phyloP scores from a whole-genome alignment of 1,140 invertebrate species.

The Cotesia chilonis region DNA sequence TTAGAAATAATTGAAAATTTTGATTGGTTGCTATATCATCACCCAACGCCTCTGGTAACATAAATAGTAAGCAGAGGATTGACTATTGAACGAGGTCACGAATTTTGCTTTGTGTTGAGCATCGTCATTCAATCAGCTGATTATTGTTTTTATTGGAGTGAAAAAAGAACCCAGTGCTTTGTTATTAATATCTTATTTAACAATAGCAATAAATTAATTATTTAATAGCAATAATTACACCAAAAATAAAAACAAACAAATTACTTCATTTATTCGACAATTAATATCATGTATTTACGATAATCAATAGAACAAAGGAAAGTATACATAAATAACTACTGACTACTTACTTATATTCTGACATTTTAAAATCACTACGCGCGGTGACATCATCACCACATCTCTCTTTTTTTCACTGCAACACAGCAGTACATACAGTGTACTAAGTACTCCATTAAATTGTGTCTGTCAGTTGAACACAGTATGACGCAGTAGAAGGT shows the following conservation, averaged over 20 bases:
- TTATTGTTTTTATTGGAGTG: conserved; percentile 37
- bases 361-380: conserved; percentile 38
- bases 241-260: background rate
- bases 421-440: conserved; percentile 39
- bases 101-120: background rate
- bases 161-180: conserved; percentile 8
- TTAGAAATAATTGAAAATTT: no score
- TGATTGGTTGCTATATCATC: no score
- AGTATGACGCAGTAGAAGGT: conserved; percentile 62
- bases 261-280: background rate
- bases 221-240: no score
- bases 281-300: background rate
- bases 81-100: no score
- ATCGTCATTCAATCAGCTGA: conserved; percentile 37
- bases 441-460: conserved; percentile 24
- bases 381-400: conserved; percentile 50
- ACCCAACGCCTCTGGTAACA: no score
- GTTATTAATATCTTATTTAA: background rate
- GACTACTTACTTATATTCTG: conserved; percentile 14
- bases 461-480: conserved; percentile 53
- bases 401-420: conserved; percentile 9
- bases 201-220: background rate
- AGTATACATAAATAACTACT: conserved; percentile 23
- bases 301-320: conserved; percentile 24
- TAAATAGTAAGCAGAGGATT: no score